Evolutionary conservation across 2,797 vertebrate genomes (phyloP).

Genomic region (Pampus argenteus): DNA sequence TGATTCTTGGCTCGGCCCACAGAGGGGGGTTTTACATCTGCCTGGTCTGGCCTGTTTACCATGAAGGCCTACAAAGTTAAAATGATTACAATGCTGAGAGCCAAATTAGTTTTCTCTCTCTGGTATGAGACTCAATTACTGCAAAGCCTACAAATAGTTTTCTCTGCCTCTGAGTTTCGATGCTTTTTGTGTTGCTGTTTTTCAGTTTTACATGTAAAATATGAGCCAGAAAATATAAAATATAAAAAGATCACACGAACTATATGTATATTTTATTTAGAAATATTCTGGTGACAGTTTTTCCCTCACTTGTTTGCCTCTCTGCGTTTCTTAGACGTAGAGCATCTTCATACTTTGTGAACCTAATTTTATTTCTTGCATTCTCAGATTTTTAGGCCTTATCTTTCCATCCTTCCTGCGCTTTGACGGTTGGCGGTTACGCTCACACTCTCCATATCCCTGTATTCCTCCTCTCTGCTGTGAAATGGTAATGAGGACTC

Average conservation of each 20-base stretch:
- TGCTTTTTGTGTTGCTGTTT: conserved; percentile 20
- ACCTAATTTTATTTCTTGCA: conserved; percentile 44
- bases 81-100: conserved; percentile 74
- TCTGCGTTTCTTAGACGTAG: conserved; percentile 35
- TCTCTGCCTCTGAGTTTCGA: conserved; percentile 29
- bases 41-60: conserved; percentile 68
- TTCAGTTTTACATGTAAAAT: conserved; percentile 23
- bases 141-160: conserved; percentile 28
- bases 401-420: conserved; percentile 43
- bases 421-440: conserved; percentile 58
- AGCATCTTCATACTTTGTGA: conserved; percentile 41
- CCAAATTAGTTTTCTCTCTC: conserved; percentile 68
- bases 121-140: conserved; percentile 53
- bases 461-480: conserved; percentile 67
- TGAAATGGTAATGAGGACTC: conserved; percentile 94
- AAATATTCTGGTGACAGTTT: conserved; percentile 17
- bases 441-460: conserved; percentile 63
- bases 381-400: conserved; percentile 44
- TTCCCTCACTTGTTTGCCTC: conserved; percentile 7
- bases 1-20: conserved; percentile 67
- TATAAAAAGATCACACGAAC: conserved; percentile 35
- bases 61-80: conserved; percentile 64
- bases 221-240: conserved; percentile 7
- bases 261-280: conserved; percentile 34
- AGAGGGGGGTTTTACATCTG: conserved; percentile 56